Base-by-base conservation (phyloP, 1,140 invertebrate genomes). In the Elymnias hypermnestra region DNA sequence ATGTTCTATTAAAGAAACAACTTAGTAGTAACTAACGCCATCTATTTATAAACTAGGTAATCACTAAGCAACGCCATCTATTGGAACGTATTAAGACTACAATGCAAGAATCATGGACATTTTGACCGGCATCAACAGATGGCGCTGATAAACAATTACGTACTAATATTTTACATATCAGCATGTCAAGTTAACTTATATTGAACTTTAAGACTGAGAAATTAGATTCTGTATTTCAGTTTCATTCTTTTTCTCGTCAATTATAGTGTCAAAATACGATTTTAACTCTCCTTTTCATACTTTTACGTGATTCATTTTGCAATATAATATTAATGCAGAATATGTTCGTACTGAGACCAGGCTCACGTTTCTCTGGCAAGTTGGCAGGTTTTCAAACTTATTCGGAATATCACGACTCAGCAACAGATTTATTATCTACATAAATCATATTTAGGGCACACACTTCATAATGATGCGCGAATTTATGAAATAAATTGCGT, bases 321-420 rank as follows among this genome's bases (percentile, higher is more conserved):
- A n/a, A n/a, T n/a, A n/a, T n/a, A n/a, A n/a, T n/a, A 55, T 55
- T 40, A 29, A 7, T 21, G 35, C 10, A 23, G 23, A 25, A 38
- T 9, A 14, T 18, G 23, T 17, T 35, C 35, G 13, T 40, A 28
- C 17, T 29, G 17, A 45, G 15, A n/a, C n/a, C 31, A 39, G 49
- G 42, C 51, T 28, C 45, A 25, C 29, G n/a, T 5, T 61, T 42
- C 63, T 67, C 66, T 70, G 63, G 46, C 49, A 29, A 65, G 62
- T 78, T 78, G 74, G 74, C 74, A 72, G 56, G 44, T 49, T 68
- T 63, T 74, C 74, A 78, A 78, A 73, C 61, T 67, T 60, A 56
- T 70, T 63, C 54, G 57, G 63, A 53, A 53, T 63, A 65, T 73
- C 65, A 63, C 70, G 70, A 66, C 56, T 66, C 53, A 40, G 49